These are phyloP conservation scores for Lepidurus packardi DNA, from an alignment of 1,140 invertebrate species.

Conservation along the genomic window DNA sequence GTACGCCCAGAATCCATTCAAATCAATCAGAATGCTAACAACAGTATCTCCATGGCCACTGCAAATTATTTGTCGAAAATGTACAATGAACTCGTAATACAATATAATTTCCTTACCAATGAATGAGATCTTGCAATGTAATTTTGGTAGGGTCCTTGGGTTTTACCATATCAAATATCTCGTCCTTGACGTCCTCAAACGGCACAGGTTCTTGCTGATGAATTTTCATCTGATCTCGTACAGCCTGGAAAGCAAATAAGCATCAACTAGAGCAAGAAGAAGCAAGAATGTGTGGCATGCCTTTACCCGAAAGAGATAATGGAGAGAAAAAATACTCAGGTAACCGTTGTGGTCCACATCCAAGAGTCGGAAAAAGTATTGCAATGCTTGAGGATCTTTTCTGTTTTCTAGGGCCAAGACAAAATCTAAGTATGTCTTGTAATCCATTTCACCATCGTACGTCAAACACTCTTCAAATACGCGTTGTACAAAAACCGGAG, in stretches of 20 bases:
- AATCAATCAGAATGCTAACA: conserved; percentile 87
- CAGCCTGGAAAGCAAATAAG: conserved; percentile 55
- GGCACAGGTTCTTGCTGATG: conserved; percentile 78
- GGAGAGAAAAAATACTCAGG: conserved; percentile 80
- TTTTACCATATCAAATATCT: conserved; percentile 97
- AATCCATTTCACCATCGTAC: conserved; percentile 96
- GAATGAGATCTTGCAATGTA: conserved; percentile 74
- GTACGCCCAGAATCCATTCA: conserved; percentile 94
- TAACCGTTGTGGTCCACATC: conserved; percentile 85
- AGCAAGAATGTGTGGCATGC: conserved; percentile 34
- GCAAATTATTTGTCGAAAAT: conserved; percentile 25
- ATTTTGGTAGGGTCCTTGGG: conserved; percentile 77
- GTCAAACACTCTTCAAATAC: conserved; percentile 94
- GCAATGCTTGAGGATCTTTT: conserved; percentile 80
- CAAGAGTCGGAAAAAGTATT: conserved; percentile 86
- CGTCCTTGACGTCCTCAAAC: conserved; percentile 93
- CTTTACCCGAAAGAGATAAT: conserved; percentile 82
- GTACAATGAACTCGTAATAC: not conserved
- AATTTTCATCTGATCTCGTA: conserved; percentile 79
- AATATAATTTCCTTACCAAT: conserved; percentile 43
- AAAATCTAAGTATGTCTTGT: conserved; percentile 93
- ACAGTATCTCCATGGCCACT: conserved; percentile 90
- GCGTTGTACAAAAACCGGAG: conserved; percentile 80
- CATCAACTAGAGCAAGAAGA: conserved; percentile 31
- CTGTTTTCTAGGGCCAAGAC: conserved; percentile 89